phyloP scores from a whole-genome alignment of 2,797 vertebrate genomes.

The Galago senegalensis region DNA sequence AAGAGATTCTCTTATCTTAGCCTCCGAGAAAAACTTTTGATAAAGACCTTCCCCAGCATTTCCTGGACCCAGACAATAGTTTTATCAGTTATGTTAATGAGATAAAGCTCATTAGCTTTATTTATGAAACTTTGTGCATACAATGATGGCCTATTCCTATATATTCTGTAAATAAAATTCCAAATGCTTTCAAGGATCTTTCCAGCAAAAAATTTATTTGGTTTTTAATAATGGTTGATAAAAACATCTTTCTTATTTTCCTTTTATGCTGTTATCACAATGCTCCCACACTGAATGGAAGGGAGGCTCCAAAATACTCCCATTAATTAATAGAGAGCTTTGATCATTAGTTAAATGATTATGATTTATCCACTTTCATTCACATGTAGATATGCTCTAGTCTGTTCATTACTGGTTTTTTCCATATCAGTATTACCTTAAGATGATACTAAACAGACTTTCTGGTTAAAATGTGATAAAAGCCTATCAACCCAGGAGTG shows the following conservation, averaged over 20 bases:
- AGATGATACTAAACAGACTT: slow-evolving; percentile 15
- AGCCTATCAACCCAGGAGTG: too few relatives aligned
- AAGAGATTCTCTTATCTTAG: too few relatives aligned
- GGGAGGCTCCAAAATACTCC: neutral
- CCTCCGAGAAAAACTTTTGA: neutral
- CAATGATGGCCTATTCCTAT: neutral
- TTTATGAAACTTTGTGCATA: neutral
- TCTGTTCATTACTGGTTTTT: neutral
- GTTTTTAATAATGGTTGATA: slow-evolving; percentile 9
- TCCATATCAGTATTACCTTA: neutral
- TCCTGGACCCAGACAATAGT: neutral
- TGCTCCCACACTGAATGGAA: neutral
- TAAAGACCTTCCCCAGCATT: neutral
- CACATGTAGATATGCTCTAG: neutral
- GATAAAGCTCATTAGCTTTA: neutral
- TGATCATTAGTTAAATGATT: slow-evolving; percentile 9
- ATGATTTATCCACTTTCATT: slow-evolving; percentile 5
- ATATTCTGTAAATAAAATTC: slow-evolving; percentile 13
- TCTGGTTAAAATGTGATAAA: slow-evolving; percentile 44
- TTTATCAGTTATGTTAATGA: neutral
- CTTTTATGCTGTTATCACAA: neutral
- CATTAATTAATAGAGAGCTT: slow-evolving; percentile 24
- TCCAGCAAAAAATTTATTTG: neutral
- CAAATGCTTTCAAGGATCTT: neutral
- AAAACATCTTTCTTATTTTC: neutral